Base-by-base conservation (phyloP, 2,113 vertebrate species). In the Zosterops borbonicus region DNA sequence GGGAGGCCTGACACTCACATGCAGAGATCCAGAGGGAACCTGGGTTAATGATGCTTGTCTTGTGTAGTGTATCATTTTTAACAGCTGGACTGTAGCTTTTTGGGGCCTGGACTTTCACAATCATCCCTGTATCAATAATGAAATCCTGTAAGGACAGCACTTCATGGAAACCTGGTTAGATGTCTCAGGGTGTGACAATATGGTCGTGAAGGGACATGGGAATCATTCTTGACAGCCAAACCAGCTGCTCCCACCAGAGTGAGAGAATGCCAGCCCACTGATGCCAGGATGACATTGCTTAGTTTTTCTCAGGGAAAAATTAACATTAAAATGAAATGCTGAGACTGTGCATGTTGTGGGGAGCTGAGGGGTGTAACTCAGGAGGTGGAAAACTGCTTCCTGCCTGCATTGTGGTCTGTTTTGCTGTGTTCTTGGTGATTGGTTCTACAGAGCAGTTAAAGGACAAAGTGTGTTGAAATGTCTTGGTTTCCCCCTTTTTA, bases 161-260 rank as follows among this genome's bases (percentile, higher is more conserved):
- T 27, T 39, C 7, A 7, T 10, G 29, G 39, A 31, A 47, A 31
- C 44, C 29, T 24, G 16, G 1, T 27, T 23, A 69, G 59, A 3
- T 50, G 10, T 29, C 0, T 0, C 10, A 2, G 7, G 17, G 8
- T 37, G 47, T n/a, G 64, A 14, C 22, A 28, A 0, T 20, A 4
- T 22, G 35, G 14, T 18, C 0, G 6, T 6, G 11, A 53, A 42
- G 81, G 39, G 49, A 29, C 5, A 1, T 6, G 55, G 85, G 37
- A 39, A 42, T 27, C 41, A 12, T 3, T 13, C 23, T 9, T 24
- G 69, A n/a, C 37, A 78, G 70, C 37, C 47, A 49, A 5, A 47
- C 15, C n/a, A 62, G 6, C 23, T 24, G 33, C 60, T 16, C 21
- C 42, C 6, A 1, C 28, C 7, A 1, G 8, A 2, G 50, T 25